Percentiles rank a stretch among this genome's conserved stretches.
Evolutionary conservation across 2,888 invertebrate species (phyloP).

Genomic region (Pedicia rivosa): DNA sequence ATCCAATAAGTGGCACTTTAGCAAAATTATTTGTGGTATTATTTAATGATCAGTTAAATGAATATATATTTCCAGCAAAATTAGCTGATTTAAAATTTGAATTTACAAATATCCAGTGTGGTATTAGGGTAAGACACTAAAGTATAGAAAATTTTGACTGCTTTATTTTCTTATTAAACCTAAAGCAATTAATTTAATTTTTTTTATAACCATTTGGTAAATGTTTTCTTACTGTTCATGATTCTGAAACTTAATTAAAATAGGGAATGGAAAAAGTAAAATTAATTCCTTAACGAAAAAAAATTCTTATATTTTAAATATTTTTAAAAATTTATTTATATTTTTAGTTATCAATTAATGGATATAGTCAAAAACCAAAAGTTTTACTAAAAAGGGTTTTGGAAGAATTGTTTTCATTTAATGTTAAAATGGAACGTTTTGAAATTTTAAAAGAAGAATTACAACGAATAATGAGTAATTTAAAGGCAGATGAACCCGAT

Average conservation of each 20-base stretch:
- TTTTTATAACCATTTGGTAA: too few relatives aligned
- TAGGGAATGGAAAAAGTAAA: constrained; percentile 13
- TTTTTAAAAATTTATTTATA: constrained; percentile 7
- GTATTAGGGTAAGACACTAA: constrained; percentile 69
- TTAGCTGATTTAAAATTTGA: constrained; percentile 75
- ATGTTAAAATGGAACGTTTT: constrained; percentile 66
- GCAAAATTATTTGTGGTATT: constrained; percentile 69
- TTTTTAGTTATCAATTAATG: constrained; percentile 61
- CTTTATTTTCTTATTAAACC: too few relatives aligned
- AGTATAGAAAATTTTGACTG: too few relatives aligned
- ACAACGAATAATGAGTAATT: constrained; percentile 69
- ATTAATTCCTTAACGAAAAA: not conserved
- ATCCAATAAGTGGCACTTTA: constrained; percentile 69
- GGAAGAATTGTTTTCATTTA: constrained; percentile 66
- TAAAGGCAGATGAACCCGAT: constrained; percentile 84
- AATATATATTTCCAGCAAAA: constrained; percentile 85
- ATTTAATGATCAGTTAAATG: constrained; percentile 74
- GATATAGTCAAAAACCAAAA: constrained; percentile 82
- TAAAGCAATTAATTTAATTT: too few relatives aligned
- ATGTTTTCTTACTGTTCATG: too few relatives aligned
- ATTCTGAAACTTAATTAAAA: too few relatives aligned
- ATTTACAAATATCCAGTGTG: constrained; percentile 64
- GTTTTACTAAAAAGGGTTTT: constrained; percentile 72
- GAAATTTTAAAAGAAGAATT: constrained; percentile 78
- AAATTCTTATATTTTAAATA: constrained; percentile 13